Conservation (phyloP, 1,140 invertebrate species). For the Sarcophaga peregrina region DNA sequence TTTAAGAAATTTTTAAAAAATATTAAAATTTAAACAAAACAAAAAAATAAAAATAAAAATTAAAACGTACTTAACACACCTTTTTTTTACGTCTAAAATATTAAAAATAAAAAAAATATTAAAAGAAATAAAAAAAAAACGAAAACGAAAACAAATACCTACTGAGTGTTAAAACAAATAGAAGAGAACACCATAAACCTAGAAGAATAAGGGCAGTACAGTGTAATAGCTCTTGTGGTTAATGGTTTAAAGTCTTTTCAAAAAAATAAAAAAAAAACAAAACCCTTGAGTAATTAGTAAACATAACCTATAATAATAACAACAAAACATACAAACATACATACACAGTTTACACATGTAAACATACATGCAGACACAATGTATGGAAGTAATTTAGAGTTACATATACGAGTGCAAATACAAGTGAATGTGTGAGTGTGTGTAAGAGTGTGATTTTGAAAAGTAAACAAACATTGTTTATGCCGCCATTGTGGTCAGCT, state of each 20-base stretch:
- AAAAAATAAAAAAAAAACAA: too few relatives aligned
- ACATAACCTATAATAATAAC: too few relatives aligned
- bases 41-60: slow-evolving; percentile 20
- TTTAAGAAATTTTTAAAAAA: slow-evolving; percentile 15
- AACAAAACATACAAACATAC: too few relatives aligned
- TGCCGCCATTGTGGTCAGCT: background rate
- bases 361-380: too few relatives aligned
- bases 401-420: background rate
- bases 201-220: too few relatives aligned
- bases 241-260: background rate
- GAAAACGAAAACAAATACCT: background rate
- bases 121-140: slow-evolving; percentile 1
- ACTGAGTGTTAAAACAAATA: background rate
- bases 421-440: background rate
- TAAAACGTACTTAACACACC: background rate
- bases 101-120: background rate
- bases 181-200: too few relatives aligned
- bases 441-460: background rate
- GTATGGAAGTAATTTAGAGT: too few relatives aligned
- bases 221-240: too few relatives aligned
- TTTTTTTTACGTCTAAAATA: background rate
- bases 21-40: background rate
- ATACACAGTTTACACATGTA: too few relatives aligned
- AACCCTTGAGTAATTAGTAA: too few relatives aligned
- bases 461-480: background rate